Percentiles rank a stretch among this genome's conserved stretches.
These are phyloP conservation scores for Emydoidea blandingii DNA, from an alignment of 2,797 vertebrate genomes.

Conservation along the genomic window DNA sequence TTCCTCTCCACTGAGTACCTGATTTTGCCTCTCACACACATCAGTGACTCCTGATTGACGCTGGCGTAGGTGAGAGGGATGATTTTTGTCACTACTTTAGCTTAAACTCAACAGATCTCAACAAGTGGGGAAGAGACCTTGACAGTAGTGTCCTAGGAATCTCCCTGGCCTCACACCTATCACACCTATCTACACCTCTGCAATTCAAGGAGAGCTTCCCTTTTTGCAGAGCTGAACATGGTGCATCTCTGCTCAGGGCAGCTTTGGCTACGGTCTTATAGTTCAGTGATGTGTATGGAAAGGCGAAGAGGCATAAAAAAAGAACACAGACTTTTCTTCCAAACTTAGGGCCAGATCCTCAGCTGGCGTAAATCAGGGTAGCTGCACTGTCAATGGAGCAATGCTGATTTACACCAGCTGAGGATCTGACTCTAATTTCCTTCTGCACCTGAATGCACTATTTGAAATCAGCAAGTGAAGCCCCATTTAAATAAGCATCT, in stretches of 20 bases:
- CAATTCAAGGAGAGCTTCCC: neutral
- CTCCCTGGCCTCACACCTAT: too few relatives aligned
- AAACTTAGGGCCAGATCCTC: neutral
- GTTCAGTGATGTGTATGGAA: neutral
- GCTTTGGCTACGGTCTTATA: neutral
- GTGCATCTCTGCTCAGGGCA: neutral
- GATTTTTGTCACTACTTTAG: too few relatives aligned
- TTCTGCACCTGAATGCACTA: neutral
- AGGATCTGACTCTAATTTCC: neutral
- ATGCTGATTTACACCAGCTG: neutral
- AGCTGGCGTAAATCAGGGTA: neutral
- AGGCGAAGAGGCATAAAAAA: neutral
- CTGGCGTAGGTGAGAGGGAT: too few relatives aligned
- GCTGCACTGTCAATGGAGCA: neutral
- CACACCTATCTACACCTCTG: neutral
- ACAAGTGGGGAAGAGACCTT: too few relatives aligned
- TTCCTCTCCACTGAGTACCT: too few relatives aligned
- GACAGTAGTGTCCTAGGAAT: too few relatives aligned
- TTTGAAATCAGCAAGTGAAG: constrained; percentile 29
- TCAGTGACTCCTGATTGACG: too few relatives aligned
- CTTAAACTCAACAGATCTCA: too few relatives aligned
- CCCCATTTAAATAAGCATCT: neutral
- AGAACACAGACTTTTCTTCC: neutral
- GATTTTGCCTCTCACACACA: too few relatives aligned
- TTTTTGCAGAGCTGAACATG: neutral